Percentiles rank a stretch among this genome's conserved stretches.
Evolutionary conservation across 2,113 vertebrate species (phyloP).

Genomic region (Pseudonaja textilis): DNA sequence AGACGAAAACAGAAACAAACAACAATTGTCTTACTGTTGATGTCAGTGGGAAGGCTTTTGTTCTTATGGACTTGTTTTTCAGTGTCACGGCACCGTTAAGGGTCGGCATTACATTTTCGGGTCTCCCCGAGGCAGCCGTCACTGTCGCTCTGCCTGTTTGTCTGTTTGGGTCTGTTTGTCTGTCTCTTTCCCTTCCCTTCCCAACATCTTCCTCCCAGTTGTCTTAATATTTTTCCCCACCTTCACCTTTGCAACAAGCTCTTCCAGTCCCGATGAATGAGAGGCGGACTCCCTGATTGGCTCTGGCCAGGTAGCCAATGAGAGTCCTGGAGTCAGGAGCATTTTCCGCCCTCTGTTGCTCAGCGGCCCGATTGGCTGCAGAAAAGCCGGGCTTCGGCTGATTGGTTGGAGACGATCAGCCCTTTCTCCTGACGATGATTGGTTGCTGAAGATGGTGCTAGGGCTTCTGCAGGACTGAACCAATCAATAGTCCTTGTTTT

Average conservation of each 20-base stretch:
- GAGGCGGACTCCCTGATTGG: not conserved
- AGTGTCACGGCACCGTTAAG: not conserved
- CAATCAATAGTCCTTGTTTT: not conserved
- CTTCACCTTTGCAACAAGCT: not conserved
- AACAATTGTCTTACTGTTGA: not conserved
- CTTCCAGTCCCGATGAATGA: not conserved
- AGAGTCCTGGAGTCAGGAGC: not conserved
- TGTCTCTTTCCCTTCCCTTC: not conserved
- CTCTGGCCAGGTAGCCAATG: not conserved
- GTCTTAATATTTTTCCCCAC: not conserved
- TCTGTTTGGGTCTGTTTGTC: not conserved
- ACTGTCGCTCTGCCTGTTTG: not conserved
- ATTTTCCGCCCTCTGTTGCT: not conserved
- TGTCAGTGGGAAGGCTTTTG: not conserved
- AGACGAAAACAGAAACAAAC: not conserved
- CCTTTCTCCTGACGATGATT: not conserved
- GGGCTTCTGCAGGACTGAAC: not conserved
- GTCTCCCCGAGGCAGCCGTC: not conserved
- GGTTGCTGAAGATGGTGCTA: not conserved
- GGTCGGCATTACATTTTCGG: not conserved
- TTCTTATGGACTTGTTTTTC: not conserved
- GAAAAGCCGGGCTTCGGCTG: not conserved
- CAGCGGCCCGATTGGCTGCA: not conserved
- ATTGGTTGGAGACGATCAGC: not conserved
- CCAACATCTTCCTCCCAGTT: not conserved